Percentiles rank a stretch among this genome's conserved stretches.
Evolutionary conservation across 2,797 vertebrate genomes (phyloP).

Genomic region (Rhabdophis nuchalis): DNA sequence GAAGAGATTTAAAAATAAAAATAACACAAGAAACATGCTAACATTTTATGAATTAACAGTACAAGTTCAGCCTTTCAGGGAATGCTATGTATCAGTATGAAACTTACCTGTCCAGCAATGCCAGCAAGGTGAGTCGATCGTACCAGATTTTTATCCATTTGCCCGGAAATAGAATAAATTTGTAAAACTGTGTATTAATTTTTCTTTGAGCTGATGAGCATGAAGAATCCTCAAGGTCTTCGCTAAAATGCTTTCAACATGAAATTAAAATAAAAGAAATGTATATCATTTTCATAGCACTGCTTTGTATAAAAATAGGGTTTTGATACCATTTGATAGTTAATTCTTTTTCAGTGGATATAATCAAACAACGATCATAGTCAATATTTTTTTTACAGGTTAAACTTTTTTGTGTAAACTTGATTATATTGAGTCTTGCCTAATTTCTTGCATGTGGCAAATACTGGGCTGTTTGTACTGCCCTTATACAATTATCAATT

Average conservation of each 20-base stretch:
- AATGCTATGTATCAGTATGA: neutral
- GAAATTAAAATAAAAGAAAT: slow-evolving; percentile 33
- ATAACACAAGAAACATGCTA: neutral
- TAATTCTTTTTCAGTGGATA: neutral
- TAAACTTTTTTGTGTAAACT: neutral
- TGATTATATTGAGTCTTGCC: neutral
- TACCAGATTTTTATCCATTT: slow-evolving; percentile 94
- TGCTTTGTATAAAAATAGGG: slow-evolving; percentile 17
- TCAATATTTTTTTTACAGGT: neutral
- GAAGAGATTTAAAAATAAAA: neutral
- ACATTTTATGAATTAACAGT: neutral
- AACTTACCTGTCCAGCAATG: slow-evolving; percentile 87
- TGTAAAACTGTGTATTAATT: slow-evolving; percentile 87
- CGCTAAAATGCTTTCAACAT: slow-evolving; percentile 62
- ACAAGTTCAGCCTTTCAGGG: neutral
- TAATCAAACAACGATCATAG: neutral
- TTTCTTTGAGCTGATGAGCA: slow-evolving; percentile 85
- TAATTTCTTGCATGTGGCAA: neutral
- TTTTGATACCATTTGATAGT: neutral
- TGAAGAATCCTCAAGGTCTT: slow-evolving; percentile 82
- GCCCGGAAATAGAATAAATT: slow-evolving; percentile 88
- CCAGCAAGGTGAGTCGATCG: slow-evolving; percentile 86
- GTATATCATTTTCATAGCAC: slow-evolving; percentile 12
- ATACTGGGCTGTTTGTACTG: neutral
- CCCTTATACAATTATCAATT: neutral